Evolutionary conservation across 2,888 invertebrate species (phyloP).

Genomic region (Megamerina dolium): DNA sequence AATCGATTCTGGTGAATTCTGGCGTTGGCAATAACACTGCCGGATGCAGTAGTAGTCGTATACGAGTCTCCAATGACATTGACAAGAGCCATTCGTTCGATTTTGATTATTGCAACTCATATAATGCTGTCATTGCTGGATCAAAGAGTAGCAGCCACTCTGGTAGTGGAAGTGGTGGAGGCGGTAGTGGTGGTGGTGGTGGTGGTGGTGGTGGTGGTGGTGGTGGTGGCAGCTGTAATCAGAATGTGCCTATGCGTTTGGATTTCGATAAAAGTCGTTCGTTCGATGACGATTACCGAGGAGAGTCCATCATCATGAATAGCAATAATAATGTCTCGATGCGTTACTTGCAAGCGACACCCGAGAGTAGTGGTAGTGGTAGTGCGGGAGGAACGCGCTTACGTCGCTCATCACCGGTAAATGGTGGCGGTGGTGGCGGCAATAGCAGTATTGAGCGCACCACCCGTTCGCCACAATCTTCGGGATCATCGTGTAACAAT

Average conservation of each 20-base stretch:
- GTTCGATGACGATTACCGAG: slow-evolving; percentile 47
- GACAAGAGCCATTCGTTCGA: slow-evolving; percentile 49
- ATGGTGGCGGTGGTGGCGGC: slow-evolving; percentile 11
- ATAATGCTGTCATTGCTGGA: no score
- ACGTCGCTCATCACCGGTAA: slow-evolving; percentile 37
- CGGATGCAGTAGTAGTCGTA: slow-evolving; percentile 18
- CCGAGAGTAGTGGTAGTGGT: slow-evolving; percentile 13
- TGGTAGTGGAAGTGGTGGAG: slow-evolving; percentile 2
- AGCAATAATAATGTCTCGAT: slow-evolving; percentile 29
- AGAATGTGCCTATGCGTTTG: slow-evolving; percentile 33
- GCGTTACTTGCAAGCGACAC: slow-evolving; percentile 22
- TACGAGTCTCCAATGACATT: slow-evolving; percentile 35
- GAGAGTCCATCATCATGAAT: slow-evolving; percentile 31
- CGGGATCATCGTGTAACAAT: slow-evolving; percentile 40
- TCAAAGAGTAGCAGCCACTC: slow-evolving; percentile 9
- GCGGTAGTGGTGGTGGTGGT: slow-evolving; percentile 15
- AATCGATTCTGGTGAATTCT: slow-evolving; percentile 27
- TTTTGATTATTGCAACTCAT: slow-evolving; percentile 44
- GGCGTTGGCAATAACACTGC: slow-evolving; percentile 19
- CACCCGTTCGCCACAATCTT: slow-evolving; percentile 42
- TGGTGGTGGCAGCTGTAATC: slow-evolving; percentile 33
- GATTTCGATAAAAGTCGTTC: slow-evolving; percentile 48
- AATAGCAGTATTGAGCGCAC: slow-evolving; percentile 21
- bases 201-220: slow-evolving; percentile 27
- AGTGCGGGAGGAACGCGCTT: slow-evolving; percentile 21